Conservation (phyloP, 2,113 vertebrate genomes). For the Gulo gulo region DNA sequence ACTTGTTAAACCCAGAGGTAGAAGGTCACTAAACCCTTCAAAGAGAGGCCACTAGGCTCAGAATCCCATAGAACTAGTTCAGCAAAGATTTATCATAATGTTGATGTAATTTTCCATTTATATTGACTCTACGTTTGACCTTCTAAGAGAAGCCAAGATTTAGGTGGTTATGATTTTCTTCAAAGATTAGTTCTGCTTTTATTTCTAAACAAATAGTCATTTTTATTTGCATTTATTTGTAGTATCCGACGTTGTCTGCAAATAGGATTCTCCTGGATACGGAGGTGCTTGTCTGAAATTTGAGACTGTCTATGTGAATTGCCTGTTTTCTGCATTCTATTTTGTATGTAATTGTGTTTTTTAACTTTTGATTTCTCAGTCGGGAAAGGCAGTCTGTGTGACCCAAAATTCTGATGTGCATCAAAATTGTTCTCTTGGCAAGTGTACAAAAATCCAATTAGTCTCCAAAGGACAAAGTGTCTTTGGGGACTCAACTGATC, state of each 20-base stretch:
- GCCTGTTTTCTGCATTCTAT: background rate
- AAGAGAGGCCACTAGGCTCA: background rate
- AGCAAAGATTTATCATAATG: fast-evolving
- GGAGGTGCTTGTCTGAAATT: background rate
- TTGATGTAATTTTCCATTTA: background rate
- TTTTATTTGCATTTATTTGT: background rate
- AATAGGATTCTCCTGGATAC: background rate
- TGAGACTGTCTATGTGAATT: background rate
- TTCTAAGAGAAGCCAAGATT: background rate
- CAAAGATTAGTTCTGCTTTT: background rate
- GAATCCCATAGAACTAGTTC: background rate
- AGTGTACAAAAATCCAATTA: slow-evolving; percentile 81
- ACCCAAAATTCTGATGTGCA: slow-evolving; percentile 69
- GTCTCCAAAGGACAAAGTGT: slow-evolving; percentile 82
- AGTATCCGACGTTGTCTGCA: background rate
- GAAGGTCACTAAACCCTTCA: background rate
- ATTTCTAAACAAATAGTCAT: background rate
- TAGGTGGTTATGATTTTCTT: background rate
- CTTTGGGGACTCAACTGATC: slow-evolving; percentile 80
- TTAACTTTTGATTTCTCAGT: slow-evolving; percentile 60
- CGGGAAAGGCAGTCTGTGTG: slow-evolving; percentile 60
- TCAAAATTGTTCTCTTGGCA: slow-evolving; percentile 80
- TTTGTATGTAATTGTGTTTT: slow-evolving; percentile 34
- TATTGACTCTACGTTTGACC: background rate
- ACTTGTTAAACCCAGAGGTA: background rate